Base-by-base conservation (phyloP, 2,797 vertebrate species). In the Etheostoma nigrum region DNA sequence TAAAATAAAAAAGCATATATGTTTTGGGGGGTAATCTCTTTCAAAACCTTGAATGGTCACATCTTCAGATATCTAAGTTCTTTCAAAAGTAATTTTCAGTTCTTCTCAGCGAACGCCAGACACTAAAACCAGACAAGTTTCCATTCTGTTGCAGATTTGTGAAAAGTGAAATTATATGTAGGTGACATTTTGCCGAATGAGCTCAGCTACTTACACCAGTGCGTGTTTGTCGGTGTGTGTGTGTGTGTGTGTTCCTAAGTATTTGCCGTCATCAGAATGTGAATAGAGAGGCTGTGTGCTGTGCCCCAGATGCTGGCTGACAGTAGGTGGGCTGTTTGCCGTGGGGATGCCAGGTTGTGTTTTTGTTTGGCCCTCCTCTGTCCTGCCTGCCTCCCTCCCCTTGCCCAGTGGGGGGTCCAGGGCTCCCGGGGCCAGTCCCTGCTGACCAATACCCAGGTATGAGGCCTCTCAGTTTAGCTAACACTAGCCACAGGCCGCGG, bases 361-460 rank as follows among this genome's bases (percentile, higher is more conserved):
- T 93, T 93, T 94, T 94, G 91, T 94, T 93, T 91, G 91, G 83
- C 91, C 87, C 88, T 92, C 92, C 91, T 90, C 85, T 86, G 81
- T 85, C 87, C 86, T 83, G 85, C 90, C 90, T 89, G 78, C 81
- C 82, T 89, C 92, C 90, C 91, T 90, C 86, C 91, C 78, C 78
- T 81, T 11, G 11, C 69, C 68, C 54, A 2, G 71, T 76, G 67
- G 91, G 93, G 84, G 88, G 83, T 86, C 87, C 72, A 9, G 60
- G 85, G 60, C 81, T 86, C 89, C 89, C 12, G 84, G 84, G 90
- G 90, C 78, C 18, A 19, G 85, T 90, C 90, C 91, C 88, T 88
- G 88, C 89, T 92, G 92, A 93, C 93, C 91, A 91, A 76, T 90
- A 85, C 74, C 78, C 86, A 89, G 91, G 95, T 94, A 94, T 93